phyloP scores from a whole-genome alignment of 2,888 invertebrate species.

The Amphimallon solstitiale region DNA sequence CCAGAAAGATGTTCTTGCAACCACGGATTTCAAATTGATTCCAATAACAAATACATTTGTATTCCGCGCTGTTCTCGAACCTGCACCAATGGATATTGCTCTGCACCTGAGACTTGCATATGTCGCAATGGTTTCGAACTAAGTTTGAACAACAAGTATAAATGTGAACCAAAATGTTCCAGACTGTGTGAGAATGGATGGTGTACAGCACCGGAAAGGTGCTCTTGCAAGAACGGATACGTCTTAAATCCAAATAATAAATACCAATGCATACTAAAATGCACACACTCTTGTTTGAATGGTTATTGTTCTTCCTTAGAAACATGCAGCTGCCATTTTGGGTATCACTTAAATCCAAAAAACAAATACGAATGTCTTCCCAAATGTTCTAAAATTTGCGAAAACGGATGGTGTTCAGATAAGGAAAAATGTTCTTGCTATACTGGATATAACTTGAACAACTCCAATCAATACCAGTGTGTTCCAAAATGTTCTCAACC shows the following conservation, averaged over 20 bases:
- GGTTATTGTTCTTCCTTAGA: slow-evolving; percentile 58
- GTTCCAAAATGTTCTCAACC: slow-evolving; percentile 42
- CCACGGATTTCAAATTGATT: slow-evolving; percentile 4
- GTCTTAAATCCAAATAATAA: not conserved
- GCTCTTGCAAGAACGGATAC: slow-evolving; percentile 35
- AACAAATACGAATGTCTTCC: slow-evolving; percentile 46
- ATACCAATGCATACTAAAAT: slow-evolving; percentile 59
- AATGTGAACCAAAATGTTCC: slow-evolving; percentile 40
- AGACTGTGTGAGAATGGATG: slow-evolving; percentile 39
- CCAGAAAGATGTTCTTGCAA: slow-evolving; percentile 19
- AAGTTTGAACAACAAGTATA: not conserved
- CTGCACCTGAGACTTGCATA: slow-evolving; percentile 42
- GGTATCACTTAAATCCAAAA: slow-evolving; percentile 30
- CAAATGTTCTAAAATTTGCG: slow-evolving; percentile 48
- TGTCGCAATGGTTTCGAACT: slow-evolving; percentile 38
- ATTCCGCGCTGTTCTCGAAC: slow-evolving; percentile 35
- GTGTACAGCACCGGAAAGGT: slow-evolving; percentile 43
- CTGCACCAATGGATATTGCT: slow-evolving; percentile 42
- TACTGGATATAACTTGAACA: slow-evolving; percentile 41
- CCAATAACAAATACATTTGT: slow-evolving; percentile 33
- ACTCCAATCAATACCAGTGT: slow-evolving; percentile 35
- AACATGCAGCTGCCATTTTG: slow-evolving; percentile 42
- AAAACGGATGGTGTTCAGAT: slow-evolving; percentile 52
- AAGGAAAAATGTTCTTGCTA: slow-evolving; percentile 52
- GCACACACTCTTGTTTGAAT: slow-evolving; percentile 61